Evolutionary conservation across 2,113 vertebrate genomes (phyloP).

Genomic region (Tragelaphus imberbis): DNA sequence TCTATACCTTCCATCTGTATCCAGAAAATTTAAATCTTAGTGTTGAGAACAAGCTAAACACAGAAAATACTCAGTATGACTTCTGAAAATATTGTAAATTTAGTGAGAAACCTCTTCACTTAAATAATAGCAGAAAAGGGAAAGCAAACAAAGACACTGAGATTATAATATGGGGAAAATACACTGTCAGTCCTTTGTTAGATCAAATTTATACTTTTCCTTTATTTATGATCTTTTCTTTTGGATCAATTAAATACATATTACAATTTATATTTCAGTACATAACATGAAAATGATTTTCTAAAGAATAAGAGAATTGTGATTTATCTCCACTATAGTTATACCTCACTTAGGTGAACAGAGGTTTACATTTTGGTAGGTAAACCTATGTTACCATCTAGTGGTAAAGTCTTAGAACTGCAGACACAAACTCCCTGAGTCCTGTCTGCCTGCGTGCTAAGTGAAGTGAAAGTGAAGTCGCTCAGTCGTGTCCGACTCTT

Average conservation of each 20-base stretch:
- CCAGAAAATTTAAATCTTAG: not conserved
- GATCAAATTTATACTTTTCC: not conserved
- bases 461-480: no score
- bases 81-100: not conserved
- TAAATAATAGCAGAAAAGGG: not conserved
- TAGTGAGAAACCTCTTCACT: not conserved
- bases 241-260: not conserved
- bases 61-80: not conserved
- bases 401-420: not conserved
- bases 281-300: not conserved
- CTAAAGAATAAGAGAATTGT: not conserved
- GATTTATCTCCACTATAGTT: not conserved
- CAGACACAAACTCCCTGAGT: not conserved
- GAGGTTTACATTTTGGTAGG: not conserved
- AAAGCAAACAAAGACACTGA: not conserved
- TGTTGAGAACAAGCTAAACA: not conserved
- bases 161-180: not conserved
- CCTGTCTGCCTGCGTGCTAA: not conserved
- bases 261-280: not conserved
- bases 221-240: not conserved
- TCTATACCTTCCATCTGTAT: not conserved
- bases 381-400: slow-evolving; percentile 26
- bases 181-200: not conserved
- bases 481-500: no score
- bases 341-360: not conserved